Conservation (phyloP, 2,888 invertebrate genomes). For the Rhagonycha lutea region DNA sequence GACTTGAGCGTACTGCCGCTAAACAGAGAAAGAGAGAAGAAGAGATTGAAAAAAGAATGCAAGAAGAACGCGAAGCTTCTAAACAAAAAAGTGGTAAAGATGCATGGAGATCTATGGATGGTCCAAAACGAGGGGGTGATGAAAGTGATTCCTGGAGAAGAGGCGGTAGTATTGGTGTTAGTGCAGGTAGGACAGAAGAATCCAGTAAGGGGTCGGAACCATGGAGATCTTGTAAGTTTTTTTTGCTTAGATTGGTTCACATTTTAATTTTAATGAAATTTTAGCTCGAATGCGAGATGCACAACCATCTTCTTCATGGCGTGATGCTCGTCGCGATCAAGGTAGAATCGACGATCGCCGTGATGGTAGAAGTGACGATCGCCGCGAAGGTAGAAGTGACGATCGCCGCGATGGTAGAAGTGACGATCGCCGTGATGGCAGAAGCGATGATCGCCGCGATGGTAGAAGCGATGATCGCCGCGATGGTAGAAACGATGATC, state of each 20-base stretch:
- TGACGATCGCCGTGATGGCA: constrained; percentile 6
- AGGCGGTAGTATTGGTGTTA: not conserved
- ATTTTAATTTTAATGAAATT: not conserved
- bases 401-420: not conserved
- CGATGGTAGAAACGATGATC: constrained; percentile 22
- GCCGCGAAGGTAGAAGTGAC: constrained; percentile 15
- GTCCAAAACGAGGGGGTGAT: not conserved
- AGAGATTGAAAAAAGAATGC: constrained; percentile 68
- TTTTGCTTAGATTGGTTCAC: not conserved
- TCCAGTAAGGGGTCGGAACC: constrained; percentile 40
- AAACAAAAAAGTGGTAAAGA: constrained; percentile 16
- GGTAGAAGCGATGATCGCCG: constrained; percentile 19
- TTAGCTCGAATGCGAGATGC: constrained; percentile 28
- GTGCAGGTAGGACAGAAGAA: constrained; percentile 19
- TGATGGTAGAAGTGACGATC: not conserved
- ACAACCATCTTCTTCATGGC: constrained; percentile 6
- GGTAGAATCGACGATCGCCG: not conserved
- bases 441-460: constrained; percentile 22
- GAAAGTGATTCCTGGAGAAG: constrained; percentile 21
- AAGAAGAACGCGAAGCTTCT: constrained; percentile 55
- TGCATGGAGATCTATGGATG: constrained; percentile 19
- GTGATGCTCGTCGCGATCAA: constrained; percentile 1
- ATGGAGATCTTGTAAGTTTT: constrained; percentile 43
- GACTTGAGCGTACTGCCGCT: constrained; percentile 67
- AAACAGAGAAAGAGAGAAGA: constrained; percentile 73